phyloP scores from a whole-genome alignment of 2,888 invertebrate species.

The Phaonia tiefii region DNA sequence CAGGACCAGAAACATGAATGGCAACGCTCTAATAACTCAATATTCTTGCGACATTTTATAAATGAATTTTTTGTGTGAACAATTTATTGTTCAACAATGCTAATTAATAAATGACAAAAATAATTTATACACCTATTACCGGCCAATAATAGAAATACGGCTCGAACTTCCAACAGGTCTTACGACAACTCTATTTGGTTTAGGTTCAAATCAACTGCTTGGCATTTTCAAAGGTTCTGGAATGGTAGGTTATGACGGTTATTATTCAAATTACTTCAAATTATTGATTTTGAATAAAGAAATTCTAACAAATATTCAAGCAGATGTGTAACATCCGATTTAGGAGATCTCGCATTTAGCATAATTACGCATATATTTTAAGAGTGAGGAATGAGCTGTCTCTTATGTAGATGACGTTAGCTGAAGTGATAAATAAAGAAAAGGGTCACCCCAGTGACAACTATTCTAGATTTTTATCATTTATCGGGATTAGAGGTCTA shows the following conservation, averaged over 20 bases:
- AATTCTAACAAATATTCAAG: slow-evolving; percentile 5
- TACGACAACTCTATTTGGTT: not conserved
- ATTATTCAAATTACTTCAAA: not conserved
- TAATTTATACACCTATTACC: slow-evolving; percentile 1
- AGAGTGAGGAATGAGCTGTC: not conserved
- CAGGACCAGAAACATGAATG: no score
- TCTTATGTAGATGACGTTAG: not conserved
- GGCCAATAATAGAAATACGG: not conserved
- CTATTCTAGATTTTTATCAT: slow-evolving; percentile 48
- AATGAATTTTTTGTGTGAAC: no score
- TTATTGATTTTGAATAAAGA: no score
- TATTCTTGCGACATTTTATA: no score
- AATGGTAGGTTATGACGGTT: not conserved
- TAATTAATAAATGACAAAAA: slow-evolving; percentile 5
- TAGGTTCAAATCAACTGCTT: no score
- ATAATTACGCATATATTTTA: slow-evolving; percentile 29
- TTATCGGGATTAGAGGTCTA: slow-evolving; percentile 64
- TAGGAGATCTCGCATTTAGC: slow-evolving; percentile 6
- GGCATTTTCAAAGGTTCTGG: no score
- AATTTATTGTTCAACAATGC: no score
- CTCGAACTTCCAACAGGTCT: not conserved
- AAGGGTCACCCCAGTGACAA: slow-evolving; percentile 32
- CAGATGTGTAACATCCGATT: slow-evolving; percentile 8
- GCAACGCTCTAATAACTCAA: no score
- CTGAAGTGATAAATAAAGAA: slow-evolving; percentile 37